These are phyloP conservation scores for Carettochelys insculpta DNA, from an alignment of 2,113 vertebrate species.

Conservation along the genomic window DNA sequence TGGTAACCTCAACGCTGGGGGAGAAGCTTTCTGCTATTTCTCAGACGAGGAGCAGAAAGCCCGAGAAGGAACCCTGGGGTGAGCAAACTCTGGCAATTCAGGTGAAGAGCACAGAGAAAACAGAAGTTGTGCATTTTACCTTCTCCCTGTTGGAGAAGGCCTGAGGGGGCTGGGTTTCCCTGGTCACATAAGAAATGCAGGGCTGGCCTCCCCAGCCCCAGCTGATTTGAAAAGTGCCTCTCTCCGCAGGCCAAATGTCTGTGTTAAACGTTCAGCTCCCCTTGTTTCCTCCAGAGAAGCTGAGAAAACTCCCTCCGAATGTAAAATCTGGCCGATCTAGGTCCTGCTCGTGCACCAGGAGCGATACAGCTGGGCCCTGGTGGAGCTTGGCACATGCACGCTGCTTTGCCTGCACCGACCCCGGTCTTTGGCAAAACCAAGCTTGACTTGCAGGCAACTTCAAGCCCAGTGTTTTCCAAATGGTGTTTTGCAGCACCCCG, in stretches of 20 bases:
- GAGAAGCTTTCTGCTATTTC: not conserved
- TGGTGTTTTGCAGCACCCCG: too few relatives aligned
- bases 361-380: not conserved
- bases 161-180: not conserved
- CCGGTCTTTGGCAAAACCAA: not conserved
- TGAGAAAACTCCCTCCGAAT: not conserved
- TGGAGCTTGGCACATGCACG: not conserved
- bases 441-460: not conserved
- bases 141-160: too few relatives aligned
- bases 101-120: not conserved
- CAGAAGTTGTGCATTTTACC: not conserved
- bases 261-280: not conserved
- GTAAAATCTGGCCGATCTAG: not conserved
- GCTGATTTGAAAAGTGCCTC: not conserved
- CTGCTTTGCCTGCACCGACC: not conserved
- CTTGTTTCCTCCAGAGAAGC: not conserved
- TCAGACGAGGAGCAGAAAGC: not conserved
- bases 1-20: not conserved
- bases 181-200: not conserved
- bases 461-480: too few relatives aligned
- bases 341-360: not conserved
- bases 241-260: not conserved
- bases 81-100: not conserved
- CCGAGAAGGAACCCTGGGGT: not conserved
- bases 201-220: not conserved